Evolutionary conservation across 1,140 invertebrate genomes (phyloP).

Genomic region (Hylaeus anthracinus): DNA sequence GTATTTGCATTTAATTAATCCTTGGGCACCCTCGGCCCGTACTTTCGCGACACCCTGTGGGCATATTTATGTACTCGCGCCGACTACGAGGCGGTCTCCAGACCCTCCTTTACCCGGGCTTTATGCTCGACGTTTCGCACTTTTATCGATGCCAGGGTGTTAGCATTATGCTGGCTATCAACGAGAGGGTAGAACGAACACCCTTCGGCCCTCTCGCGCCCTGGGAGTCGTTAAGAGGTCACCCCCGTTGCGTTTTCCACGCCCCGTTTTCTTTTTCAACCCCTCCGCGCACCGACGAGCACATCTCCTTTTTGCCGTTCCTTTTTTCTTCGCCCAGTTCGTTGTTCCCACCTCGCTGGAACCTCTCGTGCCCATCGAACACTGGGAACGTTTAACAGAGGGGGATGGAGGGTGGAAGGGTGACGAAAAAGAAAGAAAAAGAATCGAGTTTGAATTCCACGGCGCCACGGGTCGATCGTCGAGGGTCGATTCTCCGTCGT

Average conservation of each 20-base stretch:
- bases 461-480: conserved; percentile 16
- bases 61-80: conserved; percentile 50
- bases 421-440: conserved; percentile 1
- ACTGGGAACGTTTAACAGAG: neutral
- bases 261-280: conserved; percentile 6
- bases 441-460: conserved; percentile 19
- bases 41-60: conserved; percentile 32
- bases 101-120: conserved; percentile 39
- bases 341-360: neutral
- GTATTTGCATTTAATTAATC: conserved; percentile 53
- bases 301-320: neutral
- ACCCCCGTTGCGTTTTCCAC: conserved; percentile 29
- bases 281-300: neutral
- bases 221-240: conserved; percentile 68
- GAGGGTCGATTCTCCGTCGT: neutral
- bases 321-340: neutral
- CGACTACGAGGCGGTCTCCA: conserved; percentile 12
- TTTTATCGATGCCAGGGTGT: conserved; percentile 70
- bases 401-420: neutral
- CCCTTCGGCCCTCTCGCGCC: conserved; percentile 44
- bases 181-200: conserved; percentile 54
- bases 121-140: conserved; percentile 60
- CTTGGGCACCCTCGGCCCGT: neutral
- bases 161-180: conserved; percentile 72
- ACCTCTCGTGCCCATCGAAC: conserved; percentile 1